Conservation (phyloP, 2,113 vertebrate genomes). For the Antidorcas marsupialis region DNA sequence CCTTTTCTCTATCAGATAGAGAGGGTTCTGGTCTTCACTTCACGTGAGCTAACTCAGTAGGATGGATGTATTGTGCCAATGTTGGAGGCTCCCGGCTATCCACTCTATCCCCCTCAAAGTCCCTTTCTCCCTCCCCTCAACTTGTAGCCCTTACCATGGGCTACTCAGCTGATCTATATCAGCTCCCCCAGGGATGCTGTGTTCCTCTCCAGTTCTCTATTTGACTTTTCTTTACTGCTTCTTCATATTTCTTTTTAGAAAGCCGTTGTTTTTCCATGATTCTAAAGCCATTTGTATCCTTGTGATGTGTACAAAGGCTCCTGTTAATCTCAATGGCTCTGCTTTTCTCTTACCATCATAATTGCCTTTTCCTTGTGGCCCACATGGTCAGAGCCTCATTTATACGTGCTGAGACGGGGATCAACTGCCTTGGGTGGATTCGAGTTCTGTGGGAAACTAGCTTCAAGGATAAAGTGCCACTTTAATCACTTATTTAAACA, state of each 20-base stretch:
- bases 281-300: neutral
- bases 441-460: neutral
- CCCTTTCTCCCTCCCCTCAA: rapidly evolving
- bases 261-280: neutral
- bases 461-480: neutral
- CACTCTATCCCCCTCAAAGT: neutral
- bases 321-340: neutral
- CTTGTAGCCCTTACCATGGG: too few relatives aligned
- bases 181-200: neutral
- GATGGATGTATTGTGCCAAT: neutral
- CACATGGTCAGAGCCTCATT: neutral
- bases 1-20: neutral
- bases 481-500: neutral
- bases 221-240: neutral
- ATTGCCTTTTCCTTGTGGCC: neutral
- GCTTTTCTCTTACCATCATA: neutral
- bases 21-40: neutral
- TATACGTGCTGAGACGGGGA: neutral
- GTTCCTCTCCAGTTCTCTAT: too few relatives aligned
- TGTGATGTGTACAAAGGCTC: neutral
- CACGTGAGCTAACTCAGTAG: neutral
- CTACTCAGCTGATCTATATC: rapidly evolving
- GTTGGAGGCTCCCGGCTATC: neutral
- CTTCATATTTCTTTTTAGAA: neutral
- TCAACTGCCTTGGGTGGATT: rapidly evolving